Evolutionary conservation across 2,888 invertebrate genomes (phyloP), one percentile per base, ranked within the genome.

Genomic region (Camponotus fellah): DNA sequence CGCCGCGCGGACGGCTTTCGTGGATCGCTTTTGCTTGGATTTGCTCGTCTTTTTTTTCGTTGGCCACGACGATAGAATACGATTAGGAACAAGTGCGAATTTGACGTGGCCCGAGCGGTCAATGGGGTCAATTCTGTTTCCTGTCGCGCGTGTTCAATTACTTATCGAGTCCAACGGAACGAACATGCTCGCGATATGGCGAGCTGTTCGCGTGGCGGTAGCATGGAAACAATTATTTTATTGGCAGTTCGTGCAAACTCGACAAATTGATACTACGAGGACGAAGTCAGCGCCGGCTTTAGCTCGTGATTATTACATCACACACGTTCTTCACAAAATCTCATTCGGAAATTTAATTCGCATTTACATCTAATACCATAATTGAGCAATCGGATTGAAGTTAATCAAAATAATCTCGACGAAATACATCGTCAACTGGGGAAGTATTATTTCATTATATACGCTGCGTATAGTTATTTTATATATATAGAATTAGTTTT

Each of bases 51-150:
- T 32, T 60, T 71, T 34, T 32, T 71, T 80, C 12, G n/a, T 69
- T 17, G 6, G 10, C 14, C 32, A n/a, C 10, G 17, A 34, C 14
- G 14, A 58, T 17, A 17, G 43, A 58, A 34, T 37, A 8, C 26
- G 17, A 71, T 71, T 71, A 53, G 14, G 64, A 66, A 81, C 21
- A 85, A 76, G 60, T 65, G 77, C 62, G 74, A 87, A 83, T 87
- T 69, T 58, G 32, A 65, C 34, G 34, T 37, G 64, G n/a, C 9
- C 68, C 60, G 72, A 81, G 71, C 79, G 77, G 83, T 83, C 86
- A 89, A 82, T 74, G 71, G 84, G 86, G 86, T 88, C 85, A 89
- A 89, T 89, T 88, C 86, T 88, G 80, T 86, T 89, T 88, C 86
- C 89, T 86, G 85, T 74, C 68, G 82, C 74, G 80, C 66, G 82